Evolutionary conservation across 1,140 invertebrate genomes (phyloP), one percentile per base, ranked within the genome.

Genomic region (Drosophila hydei): DNA sequence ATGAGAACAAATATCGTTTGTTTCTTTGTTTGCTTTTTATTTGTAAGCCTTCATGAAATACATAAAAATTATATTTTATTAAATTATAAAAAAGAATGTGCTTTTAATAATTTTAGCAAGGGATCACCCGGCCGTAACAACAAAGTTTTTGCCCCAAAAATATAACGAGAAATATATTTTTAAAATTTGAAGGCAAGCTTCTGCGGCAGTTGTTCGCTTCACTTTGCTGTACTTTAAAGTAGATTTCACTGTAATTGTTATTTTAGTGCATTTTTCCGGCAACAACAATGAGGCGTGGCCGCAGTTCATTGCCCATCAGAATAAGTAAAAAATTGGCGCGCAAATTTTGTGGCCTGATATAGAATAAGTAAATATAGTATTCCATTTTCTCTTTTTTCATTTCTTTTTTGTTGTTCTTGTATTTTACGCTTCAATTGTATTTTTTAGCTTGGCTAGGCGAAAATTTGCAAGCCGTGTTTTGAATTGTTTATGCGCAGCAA

Each of bases 291-390:
- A 48, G 50, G 69, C 51, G 33, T 9, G 52, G 47, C 4, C 27
- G 52, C 42, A 62, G 81, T 80, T 80, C 81, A 85, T 81, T 85
- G 81, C 51, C 81, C 81, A 85, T 33, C 9, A 3, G 70, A 63
- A 72, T 47, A 62, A 79, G 65, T 52, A 48, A 61, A 6, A 77
- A 74, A 75, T 85, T 85, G 81, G 81, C 81, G 83, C 81, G 81
- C 70, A 87, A 81, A 77, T 60, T 19, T 8, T 18, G 25, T 62
- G 42, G 69, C 61, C 61, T 68, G 63, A 54, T 72, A 40, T 40
- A 40, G 9, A 23, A 23, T 33, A 33, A 8, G 9, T 3, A 3
- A n/a, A 63, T 16, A 30, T 21, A 61, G 6, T 27, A 62, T 47
- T 23, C 1, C 51, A 14, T 11, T 19, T 19, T 19, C 7, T 12